Percentiles rank a stretch among this genome's conserved stretches.
Evolutionary conservation across 2,113 vertebrate species (phyloP).

Genomic region (Pachycephala philippinensis): DNA sequence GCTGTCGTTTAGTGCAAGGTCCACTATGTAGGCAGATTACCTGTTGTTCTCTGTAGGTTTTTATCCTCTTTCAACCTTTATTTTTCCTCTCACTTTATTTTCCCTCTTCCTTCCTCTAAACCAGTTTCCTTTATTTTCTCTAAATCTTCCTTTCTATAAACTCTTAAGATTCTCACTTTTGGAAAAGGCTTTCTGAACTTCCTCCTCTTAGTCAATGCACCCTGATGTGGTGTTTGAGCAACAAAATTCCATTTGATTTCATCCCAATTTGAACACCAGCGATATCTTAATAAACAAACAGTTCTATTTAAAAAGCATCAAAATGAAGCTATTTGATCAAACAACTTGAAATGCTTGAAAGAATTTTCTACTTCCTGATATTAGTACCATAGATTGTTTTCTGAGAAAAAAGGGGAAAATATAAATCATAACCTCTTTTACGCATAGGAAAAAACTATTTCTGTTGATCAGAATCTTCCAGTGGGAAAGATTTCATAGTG

Average conservation of each 20-base stretch:
- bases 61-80: not conserved
- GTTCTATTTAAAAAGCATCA: not conserved
- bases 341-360: not conserved
- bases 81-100: not conserved
- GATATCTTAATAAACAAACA: not conserved
- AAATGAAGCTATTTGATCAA: not conserved
- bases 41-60: not conserved
- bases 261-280: not conserved
- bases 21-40: not conserved
- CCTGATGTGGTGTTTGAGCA: not conserved
- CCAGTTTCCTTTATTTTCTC: not conserved
- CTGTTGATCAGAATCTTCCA: not conserved
- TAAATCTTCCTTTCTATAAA: not conserved
- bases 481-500: not conserved
- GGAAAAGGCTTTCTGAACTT: not conserved
- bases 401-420: not conserved
- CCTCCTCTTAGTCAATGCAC: not conserved
- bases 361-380: not conserved
- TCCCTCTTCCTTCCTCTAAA: not conserved
- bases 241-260: not conserved
- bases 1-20: not conserved
- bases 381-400: not conserved
- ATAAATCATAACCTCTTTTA: not conserved
- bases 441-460: not conserved
- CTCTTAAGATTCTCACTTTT: not conserved